Evolutionary conservation across 2,113 vertebrate species (phyloP).

Genomic region (Hyperoodon ampullatus): DNA sequence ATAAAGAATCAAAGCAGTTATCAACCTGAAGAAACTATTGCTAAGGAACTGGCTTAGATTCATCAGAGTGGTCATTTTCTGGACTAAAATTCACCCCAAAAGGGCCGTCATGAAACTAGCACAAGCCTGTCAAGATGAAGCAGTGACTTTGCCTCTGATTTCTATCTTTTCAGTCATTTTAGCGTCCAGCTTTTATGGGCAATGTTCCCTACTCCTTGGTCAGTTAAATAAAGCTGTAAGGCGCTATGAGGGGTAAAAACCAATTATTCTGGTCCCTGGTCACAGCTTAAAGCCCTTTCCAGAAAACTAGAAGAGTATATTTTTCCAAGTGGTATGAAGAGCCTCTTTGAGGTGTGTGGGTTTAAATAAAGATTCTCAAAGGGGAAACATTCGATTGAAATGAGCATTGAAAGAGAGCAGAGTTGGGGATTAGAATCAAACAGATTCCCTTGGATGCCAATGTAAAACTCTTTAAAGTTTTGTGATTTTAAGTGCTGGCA

Average conservation of each 20-base stretch:
- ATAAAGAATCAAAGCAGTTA: neutral
- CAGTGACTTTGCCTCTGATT: neutral
- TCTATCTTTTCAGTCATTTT: neutral
- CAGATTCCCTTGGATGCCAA: neutral
- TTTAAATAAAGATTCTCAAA: neutral
- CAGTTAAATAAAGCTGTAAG: neutral
- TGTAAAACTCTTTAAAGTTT: neutral
- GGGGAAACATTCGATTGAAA: neutral
- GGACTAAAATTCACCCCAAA: neutral
- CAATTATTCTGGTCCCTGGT: neutral
- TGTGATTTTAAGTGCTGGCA: slow-evolving; percentile 24
- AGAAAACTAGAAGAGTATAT: neutral
- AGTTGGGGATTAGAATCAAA: neutral
- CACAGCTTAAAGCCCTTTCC: neutral
- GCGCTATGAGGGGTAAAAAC: neutral
- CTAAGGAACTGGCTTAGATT: neutral
- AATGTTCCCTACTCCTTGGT: neutral
- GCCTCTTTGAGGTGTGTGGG: neutral
- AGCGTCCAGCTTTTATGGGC: neutral
- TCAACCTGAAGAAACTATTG: neutral
- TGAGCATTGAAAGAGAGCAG: neutral
- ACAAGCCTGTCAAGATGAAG: neutral
- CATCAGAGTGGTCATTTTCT: neutral
- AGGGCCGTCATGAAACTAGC: neutral
- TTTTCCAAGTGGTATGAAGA: neutral